Evolutionary conservation across 2,888 invertebrate species (phyloP).

Genomic region (Neoascia interrupta): DNA sequence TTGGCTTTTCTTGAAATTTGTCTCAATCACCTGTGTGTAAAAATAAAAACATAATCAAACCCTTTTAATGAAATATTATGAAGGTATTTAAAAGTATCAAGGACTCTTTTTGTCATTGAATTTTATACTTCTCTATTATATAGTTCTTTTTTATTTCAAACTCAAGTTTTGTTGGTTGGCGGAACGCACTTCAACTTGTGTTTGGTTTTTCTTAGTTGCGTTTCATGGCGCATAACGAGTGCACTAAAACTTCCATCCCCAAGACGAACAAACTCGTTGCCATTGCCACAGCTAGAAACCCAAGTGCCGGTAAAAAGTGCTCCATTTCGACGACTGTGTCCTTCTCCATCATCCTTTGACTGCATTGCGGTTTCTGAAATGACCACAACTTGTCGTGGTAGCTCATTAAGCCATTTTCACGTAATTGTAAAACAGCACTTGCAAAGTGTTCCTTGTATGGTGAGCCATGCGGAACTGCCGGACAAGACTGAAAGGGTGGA

Average conservation of each 20-base stretch:
- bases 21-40: no score
- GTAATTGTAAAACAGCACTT: slow-evolving; percentile 72
- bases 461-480: slow-evolving; percentile 71
- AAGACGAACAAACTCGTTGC: slow-evolving; percentile 67
- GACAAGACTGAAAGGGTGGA: slow-evolving; percentile 69
- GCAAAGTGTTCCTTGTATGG: slow-evolving; percentile 75
- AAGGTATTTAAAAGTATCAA: no score
- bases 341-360: slow-evolving; percentile 68
- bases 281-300: slow-evolving; percentile 73
- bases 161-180: no score
- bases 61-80: no score
- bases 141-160: no score
- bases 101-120: no score
- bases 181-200: no score
- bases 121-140: no score
- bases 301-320: slow-evolving; percentile 76
- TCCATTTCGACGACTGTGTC: slow-evolving; percentile 76
- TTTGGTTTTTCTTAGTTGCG: neutral
- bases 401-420: slow-evolving; percentile 72
- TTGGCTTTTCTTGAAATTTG: no score
- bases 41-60: no score
- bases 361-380: slow-evolving; percentile 74
- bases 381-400: slow-evolving; percentile 75
- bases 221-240: slow-evolving; percentile 3
- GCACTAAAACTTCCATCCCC: slow-evolving; percentile 29